Evolutionary conservation across 2,888 invertebrate genomes (phyloP).

Genomic region (Glaucopsyche alexis): DNA sequence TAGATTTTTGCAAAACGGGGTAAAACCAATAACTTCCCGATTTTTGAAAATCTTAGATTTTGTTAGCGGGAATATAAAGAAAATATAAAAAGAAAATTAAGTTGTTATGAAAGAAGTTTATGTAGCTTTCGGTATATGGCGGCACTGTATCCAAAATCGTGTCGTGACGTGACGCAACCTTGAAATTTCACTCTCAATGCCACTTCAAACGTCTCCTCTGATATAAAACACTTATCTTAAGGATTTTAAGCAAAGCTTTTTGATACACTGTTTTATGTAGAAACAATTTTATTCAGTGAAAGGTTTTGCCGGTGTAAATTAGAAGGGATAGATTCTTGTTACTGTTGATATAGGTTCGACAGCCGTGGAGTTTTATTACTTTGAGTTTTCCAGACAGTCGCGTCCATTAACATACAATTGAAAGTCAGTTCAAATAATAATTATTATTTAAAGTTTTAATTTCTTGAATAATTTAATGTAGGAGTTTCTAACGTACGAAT

Average conservation of each 20-base stretch:
- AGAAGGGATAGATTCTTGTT: slow-evolving; percentile 14
- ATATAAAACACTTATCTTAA: neutral
- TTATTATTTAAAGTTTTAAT: neutral
- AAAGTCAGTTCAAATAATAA: neutral
- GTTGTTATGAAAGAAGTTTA: no score
- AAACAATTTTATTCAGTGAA: neutral
- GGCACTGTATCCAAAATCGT: no score
- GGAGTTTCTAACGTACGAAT: no score
- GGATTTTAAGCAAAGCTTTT: neutral
- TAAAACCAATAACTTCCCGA: no score
- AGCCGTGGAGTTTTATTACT: slow-evolving; percentile 11
- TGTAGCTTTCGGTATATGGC: no score
- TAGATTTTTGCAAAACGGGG: no score
- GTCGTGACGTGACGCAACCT: no score
- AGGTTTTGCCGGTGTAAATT: neutral
- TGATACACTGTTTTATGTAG: neutral
- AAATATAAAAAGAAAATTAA: no score
- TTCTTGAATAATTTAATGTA: neutral
- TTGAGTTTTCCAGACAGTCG: neutral
- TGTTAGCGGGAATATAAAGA: no score
- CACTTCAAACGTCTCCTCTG: no score
- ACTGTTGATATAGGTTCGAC: neutral
- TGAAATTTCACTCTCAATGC: no score
- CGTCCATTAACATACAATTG: neutral
- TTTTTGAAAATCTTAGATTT: no score